Evolutionary conservation across 2,113 vertebrate species (phyloP).

Genomic region (Megatriorchis doriae): DNA sequence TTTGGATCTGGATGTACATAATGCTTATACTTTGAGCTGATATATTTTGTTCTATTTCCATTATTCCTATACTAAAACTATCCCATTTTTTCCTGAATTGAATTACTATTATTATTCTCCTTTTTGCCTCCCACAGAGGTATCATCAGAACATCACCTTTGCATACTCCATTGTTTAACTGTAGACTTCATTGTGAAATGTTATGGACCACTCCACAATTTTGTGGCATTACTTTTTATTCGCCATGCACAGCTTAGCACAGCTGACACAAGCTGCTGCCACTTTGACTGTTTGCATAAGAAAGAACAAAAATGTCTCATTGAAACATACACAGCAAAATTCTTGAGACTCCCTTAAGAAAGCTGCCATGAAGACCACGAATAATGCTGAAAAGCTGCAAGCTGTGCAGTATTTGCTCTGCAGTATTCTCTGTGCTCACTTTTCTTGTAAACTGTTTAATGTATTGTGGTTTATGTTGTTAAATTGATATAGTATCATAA

Average conservation of each 20-base stretch:
- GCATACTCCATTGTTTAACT: not conserved
- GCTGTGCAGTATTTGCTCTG: not conserved
- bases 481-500: not conserved
- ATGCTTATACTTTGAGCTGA: not conserved
- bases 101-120: not conserved
- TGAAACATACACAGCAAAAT: not conserved
- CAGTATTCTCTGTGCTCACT: not conserved
- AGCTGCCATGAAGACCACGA: not conserved
- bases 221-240: not conserved
- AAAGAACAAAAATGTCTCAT: not conserved
- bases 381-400: not conserved
- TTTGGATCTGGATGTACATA: not conserved
- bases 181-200: not conserved
- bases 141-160: not conserved
- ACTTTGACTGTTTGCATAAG: not conserved
- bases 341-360: not conserved
- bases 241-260: not conserved
- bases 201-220: not conserved
- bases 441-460: not conserved
- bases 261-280: not conserved
- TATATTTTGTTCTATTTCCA: not conserved
- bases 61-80: not conserved
- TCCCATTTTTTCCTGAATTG: not conserved
- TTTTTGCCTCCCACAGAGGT: not conserved
- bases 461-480: not conserved